Evolutionary conservation across 53 echinoderm and acorn worm species (phyloP).

Genomic region (Luidia sarsii): DNA sequence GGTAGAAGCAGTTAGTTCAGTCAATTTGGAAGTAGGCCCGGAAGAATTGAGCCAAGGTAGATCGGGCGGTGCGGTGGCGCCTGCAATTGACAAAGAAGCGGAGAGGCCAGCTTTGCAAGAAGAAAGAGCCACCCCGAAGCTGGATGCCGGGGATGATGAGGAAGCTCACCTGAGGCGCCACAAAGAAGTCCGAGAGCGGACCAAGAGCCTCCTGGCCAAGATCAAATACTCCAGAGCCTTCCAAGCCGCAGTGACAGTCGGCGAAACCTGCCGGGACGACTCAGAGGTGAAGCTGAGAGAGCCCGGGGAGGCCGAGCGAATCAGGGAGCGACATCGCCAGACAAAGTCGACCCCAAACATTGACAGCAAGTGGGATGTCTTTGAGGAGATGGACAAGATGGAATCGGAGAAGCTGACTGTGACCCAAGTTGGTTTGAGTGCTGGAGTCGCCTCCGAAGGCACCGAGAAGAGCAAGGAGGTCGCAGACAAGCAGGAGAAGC

Average conservation of each 20-base stretch:
- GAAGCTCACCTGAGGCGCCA: slow-evolving; percentile 34
- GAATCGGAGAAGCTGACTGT: background rate
- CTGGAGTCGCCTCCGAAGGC: background rate
- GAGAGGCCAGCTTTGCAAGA: background rate
- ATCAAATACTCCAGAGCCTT: slow-evolving; percentile 19
- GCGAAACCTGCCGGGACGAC: slow-evolving; percentile 11
- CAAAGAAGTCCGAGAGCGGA: slow-evolving; percentile 44
- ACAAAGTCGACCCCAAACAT: slow-evolving; percentile 63
- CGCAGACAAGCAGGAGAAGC: slow-evolving; percentile 30
- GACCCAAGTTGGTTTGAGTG: background rate
- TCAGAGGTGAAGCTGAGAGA: slow-evolving; percentile 24
- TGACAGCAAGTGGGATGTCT: slow-evolving; percentile 38
- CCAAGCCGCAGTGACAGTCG: background rate
- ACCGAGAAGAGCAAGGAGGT: slow-evolving; percentile 7
- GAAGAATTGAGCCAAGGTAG: background rate
- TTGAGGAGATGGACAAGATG: background rate
- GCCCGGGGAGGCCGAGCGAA: background rate
- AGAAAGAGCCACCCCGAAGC: background rate
- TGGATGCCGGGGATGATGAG: slow-evolving; percentile 1
- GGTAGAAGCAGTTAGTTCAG: background rate
- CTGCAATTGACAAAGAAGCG: background rate
- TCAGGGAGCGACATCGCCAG: slow-evolving; percentile 39
- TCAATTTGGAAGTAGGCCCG: background rate
- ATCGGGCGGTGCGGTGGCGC: background rate
- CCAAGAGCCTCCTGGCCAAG: slow-evolving; percentile 26